Conservation (phyloP, 2,888 invertebrate species). For the Lypha dubia region DNA sequence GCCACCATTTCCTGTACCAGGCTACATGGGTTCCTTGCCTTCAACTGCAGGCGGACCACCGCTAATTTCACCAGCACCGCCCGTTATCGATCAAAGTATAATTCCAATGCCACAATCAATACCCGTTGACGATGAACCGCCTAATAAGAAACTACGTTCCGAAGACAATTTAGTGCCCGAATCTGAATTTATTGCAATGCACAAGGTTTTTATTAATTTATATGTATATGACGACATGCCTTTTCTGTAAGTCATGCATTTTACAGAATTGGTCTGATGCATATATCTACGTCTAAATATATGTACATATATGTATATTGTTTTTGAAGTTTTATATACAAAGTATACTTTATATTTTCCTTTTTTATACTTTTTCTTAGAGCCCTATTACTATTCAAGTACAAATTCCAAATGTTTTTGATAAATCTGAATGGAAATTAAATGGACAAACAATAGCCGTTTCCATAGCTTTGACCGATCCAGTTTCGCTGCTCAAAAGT, state of each 20-base stretch:
- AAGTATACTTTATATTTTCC: too few relatives aligned
- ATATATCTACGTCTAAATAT: too few relatives aligned
- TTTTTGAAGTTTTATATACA: background rate
- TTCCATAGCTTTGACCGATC: conserved; percentile 89
- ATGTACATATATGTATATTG: too few relatives aligned
- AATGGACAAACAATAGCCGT: conserved; percentile 94
- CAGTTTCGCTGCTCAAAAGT: conserved; percentile 93
- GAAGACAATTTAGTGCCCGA: conserved; percentile 97
- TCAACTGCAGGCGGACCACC: conserved; percentile 75
- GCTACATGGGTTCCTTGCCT: conserved; percentile 83
- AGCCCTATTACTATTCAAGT: conserved; percentile 92
- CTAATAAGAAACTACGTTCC: conserved; percentile 93
- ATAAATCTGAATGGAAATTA: conserved; percentile 97
- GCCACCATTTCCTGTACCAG: conserved; percentile 83
- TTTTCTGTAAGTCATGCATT: too few relatives aligned
- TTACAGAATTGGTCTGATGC: background rate
- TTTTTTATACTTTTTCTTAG: conserved; percentile 81
- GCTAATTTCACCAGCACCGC: conserved; percentile 83
- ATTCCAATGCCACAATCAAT: conserved; percentile 80
- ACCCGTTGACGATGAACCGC: conserved; percentile 91
- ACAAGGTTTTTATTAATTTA: conserved; percentile 84
- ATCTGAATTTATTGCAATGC: conserved; percentile 89
- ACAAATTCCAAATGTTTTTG: conserved; percentile 91
- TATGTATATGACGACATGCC: background rate
- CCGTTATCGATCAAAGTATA: conserved; percentile 85